Evolutionary conservation across 1,140 invertebrate genomes (phyloP).

Genomic region (Lepidurus couesii): DNA sequence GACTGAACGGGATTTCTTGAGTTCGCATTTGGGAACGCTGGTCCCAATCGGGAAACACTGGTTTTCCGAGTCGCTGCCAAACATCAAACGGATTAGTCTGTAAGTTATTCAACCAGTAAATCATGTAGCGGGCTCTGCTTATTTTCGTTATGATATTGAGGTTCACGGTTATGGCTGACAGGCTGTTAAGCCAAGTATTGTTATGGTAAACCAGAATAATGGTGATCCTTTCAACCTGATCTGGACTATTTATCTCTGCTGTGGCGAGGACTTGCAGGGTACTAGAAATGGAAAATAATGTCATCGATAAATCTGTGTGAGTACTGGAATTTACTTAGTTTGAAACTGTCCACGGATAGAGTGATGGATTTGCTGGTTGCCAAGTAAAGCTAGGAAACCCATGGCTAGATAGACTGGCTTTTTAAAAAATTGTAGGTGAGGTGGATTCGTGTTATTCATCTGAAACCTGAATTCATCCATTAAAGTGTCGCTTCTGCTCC

Average conservation of each 20-base stretch:
- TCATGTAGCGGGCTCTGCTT: not conserved
- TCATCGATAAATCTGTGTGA: not conserved
- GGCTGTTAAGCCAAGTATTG: not conserved
- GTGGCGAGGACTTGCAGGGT: not conserved
- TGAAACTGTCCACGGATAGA: not conserved
- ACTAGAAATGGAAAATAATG: not conserved
- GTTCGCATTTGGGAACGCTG: not conserved
- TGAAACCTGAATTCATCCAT: not conserved
- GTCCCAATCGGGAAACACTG: not conserved
- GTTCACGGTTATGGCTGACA: not conserved
- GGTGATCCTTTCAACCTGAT: not conserved
- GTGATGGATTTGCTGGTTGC: not conserved
- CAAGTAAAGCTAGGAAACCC: not conserved
- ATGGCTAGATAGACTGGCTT: not conserved
- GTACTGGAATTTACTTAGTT: not conserved
- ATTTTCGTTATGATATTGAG: not conserved
- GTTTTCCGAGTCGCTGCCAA: not conserved
- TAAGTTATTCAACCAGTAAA: not conserved
- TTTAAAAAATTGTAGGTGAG: not conserved
- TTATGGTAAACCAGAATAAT: not conserved
- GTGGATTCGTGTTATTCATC: constrained; percentile 3
- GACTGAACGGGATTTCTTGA: not conserved
- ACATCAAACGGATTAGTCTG: not conserved
- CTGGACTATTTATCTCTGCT: not conserved
- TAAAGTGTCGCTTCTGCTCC: not conserved